A percentile compares a stretch with the other conserved stretches of the same genome.
Evolutionary conservation across 2,113 vertebrate genomes (phyloP).

Genomic region (Capreolus pygargus): DNA sequence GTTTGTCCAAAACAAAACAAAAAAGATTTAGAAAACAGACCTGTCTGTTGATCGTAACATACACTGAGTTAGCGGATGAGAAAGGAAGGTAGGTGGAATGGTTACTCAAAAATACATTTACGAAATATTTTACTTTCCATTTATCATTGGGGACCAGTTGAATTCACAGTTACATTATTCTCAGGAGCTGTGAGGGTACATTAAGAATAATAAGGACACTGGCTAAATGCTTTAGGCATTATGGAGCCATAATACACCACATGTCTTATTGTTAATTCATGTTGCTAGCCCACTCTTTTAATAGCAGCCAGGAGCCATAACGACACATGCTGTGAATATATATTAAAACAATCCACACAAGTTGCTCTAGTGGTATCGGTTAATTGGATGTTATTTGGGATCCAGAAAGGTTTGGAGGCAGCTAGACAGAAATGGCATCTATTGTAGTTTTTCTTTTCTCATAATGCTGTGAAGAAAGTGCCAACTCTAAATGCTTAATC

Average conservation of each 20-base stretch:
- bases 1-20: not conserved
- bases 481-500: not conserved
- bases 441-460: not conserved
- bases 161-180: conserved; percentile 44
- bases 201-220: conserved; percentile 68
- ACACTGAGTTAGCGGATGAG: not conserved
- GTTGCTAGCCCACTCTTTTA: conserved; percentile 59
- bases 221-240: conserved; percentile 68
- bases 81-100: not conserved
- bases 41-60: not conserved
- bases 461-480: not conserved
- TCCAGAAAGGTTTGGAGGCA: conserved; percentile 47
- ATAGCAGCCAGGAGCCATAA: conserved; percentile 68
- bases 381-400: conserved; percentile 59
- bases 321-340: conserved; percentile 71
- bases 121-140: not conserved
- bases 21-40: not conserved
- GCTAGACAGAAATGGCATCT: not conserved
- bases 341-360: conserved; percentile 77
- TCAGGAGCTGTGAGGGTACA: conserved; percentile 34
- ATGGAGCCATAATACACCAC: conserved; percentile 64
- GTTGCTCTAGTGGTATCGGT: conserved; percentile 71
- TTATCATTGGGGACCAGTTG: conserved; percentile 38
- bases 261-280: conserved; percentile 78
- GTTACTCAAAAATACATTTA: not conserved